A percentile compares a stretch with the other conserved stretches of the same genome.
phyloP scores from a whole-genome alignment of 2,797 vertebrate species.

The Lates japonicus region DNA sequence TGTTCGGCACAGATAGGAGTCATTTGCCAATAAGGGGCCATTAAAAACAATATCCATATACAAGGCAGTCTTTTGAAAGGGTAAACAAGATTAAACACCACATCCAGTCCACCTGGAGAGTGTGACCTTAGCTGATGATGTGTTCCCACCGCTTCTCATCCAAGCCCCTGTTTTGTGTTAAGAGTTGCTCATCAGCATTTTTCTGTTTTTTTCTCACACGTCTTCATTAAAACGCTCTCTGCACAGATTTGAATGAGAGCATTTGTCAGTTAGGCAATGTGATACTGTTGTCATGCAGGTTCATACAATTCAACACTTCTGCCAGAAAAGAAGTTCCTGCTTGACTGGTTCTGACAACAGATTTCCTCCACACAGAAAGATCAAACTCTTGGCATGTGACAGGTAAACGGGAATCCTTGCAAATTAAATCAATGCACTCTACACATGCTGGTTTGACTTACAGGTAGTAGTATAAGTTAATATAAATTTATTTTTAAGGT shows the following conservation, averaged over 20 bases:
- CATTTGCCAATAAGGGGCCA: constrained; percentile 58
- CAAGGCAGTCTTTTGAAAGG: constrained; percentile 34
- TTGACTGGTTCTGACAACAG: constrained; percentile 72
- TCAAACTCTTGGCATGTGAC: constrained; percentile 10
- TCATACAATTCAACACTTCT: constrained; percentile 49
- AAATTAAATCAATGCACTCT: not conserved
- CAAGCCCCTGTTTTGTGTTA: constrained; percentile 39
- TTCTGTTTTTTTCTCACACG: constrained; percentile 49
- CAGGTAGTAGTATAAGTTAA: not conserved
- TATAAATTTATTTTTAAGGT: not conserved
- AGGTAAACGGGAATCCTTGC: not conserved
- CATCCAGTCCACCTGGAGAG: constrained; percentile 5
- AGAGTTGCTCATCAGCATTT: constrained; percentile 68
- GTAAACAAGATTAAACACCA: constrained; percentile 34
- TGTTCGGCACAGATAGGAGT: constrained; percentile 36
- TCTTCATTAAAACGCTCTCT: constrained; percentile 38
- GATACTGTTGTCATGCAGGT: constrained; percentile 75
- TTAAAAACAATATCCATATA: constrained; percentile 56
- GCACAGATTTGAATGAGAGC: constrained; percentile 29
- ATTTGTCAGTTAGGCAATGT: constrained; percentile 53
- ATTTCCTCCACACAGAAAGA: constrained; percentile 18
- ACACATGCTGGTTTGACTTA: not conserved
- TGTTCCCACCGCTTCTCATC: constrained; percentile 65
- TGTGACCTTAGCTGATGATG: constrained; percentile 52
- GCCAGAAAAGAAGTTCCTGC: constrained; percentile 58